Percentiles rank a stretch among this genome's conserved stretches.
Conservation (phyloP, 2,888 invertebrate species). For the Odontocerum albicorne region DNA sequence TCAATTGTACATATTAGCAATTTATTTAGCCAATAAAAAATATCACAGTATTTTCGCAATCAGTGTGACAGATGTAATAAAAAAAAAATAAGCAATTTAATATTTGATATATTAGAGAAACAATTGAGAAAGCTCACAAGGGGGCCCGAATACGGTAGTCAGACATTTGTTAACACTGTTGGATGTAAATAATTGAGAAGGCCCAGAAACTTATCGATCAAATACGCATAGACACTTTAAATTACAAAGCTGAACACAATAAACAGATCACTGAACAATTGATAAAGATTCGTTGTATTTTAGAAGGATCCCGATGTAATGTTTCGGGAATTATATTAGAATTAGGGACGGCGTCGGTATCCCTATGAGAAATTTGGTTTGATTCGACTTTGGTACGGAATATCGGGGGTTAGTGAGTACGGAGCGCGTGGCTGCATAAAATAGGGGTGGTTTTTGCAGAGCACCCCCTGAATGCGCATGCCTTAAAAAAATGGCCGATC, state of each 20-base stretch:
- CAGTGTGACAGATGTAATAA: too few species aligned
- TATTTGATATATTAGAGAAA: too few species aligned
- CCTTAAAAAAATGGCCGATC: slow-evolving; percentile 16
- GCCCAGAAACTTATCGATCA: slow-evolving; percentile 20
- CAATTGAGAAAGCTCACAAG: background rate
- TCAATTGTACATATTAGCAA: too few species aligned
- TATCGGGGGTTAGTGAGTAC: slow-evolving; percentile 11
- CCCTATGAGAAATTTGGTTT: slow-evolving; percentile 8
- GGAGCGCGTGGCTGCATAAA: slow-evolving; percentile 24
- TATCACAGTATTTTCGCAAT: too few species aligned
- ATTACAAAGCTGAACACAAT: background rate
- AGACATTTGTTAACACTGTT: slow-evolving; percentile 6
- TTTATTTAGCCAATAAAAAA: too few species aligned
- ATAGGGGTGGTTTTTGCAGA: slow-evolving; percentile 25
- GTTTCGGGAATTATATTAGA: background rate
- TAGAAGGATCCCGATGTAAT: too few species aligned
- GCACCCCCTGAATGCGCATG: slow-evolving; percentile 19
- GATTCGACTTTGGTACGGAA: background rate
- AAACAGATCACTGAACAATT: background rate
- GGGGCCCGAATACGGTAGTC: too few species aligned
- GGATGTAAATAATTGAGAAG: slow-evolving; percentile 26
- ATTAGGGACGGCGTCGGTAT: slow-evolving; percentile 10
- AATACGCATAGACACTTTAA: slow-evolving; percentile 14
- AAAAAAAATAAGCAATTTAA: too few species aligned
- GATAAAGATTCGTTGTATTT: background rate